Evolutionary conservation across 2,797 vertebrate genomes (phyloP).

Genomic region (Agapornis canus): DNA sequence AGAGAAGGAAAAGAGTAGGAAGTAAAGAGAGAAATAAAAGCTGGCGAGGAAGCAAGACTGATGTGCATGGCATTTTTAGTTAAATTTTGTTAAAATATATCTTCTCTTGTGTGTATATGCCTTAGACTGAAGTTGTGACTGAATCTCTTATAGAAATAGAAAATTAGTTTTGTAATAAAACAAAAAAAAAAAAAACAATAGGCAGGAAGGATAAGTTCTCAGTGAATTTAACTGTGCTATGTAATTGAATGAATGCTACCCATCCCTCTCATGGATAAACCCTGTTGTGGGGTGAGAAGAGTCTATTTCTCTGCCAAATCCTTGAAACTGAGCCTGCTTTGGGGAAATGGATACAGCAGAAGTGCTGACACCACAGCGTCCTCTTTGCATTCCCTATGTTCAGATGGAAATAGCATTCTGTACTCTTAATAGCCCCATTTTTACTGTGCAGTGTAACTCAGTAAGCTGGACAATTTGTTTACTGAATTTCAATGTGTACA

Average conservation of each 20-base stretch:
- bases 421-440: background rate
- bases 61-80: background rate
- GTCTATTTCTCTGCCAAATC: conserved; percentile 3
- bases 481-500: background rate
- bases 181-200: background rate
- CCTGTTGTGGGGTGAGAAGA: background rate
- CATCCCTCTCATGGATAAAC: background rate
- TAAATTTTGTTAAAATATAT: background rate
- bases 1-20: background rate
- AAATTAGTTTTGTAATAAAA: background rate
- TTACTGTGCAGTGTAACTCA: background rate
- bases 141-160: background rate
- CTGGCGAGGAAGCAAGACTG: background rate
- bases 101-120: background rate
- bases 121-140: background rate
- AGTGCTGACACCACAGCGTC: conserved; percentile 43
- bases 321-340: background rate
- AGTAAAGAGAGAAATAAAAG: background rate
- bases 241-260: background rate
- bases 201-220: background rate
- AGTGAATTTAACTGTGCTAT: background rate
- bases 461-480: conserved; percentile 17
- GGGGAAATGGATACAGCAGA: background rate
- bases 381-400: background rate
- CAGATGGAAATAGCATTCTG: conserved; percentile 16